Percentiles rank a stretch among this genome's conserved stretches.
Conservation (phyloP, 2,888 invertebrate species). For the Saturnia japonica region DNA sequence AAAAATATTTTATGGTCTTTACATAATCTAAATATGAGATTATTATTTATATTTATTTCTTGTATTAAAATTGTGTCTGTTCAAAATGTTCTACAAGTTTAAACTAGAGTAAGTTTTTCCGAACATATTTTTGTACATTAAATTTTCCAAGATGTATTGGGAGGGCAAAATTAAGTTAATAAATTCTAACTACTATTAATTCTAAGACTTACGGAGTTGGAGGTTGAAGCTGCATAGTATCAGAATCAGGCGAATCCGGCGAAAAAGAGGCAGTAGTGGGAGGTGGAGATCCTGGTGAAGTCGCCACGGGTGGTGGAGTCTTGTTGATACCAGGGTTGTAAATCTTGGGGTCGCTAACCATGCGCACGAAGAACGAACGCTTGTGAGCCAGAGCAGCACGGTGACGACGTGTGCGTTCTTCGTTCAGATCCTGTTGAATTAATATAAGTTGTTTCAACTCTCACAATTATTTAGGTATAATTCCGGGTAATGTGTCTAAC, state of each 20-base stretch:
- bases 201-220: conserved; percentile 58
- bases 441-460: background rate
- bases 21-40: too few species aligned
- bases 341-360: conserved; percentile 98
- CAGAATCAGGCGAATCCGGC: conserved; percentile 61
- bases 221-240: conserved; percentile 43
- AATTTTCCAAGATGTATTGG: too few species aligned
- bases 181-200: too few species aligned
- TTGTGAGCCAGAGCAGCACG: conserved; percentile 93
- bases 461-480: background rate
- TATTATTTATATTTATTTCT: too few species aligned
- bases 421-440: conserved; percentile 84
- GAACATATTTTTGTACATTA: too few species aligned
- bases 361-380: conserved; percentile 97
- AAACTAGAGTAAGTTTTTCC: too few species aligned
- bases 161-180: too few species aligned
- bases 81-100: too few species aligned
- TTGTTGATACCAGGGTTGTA: conserved; percentile 95
- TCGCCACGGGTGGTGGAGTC: conserved; percentile 83
- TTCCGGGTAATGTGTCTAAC: too few species aligned
- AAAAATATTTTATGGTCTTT: too few species aligned
- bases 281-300: conserved; percentile 78
- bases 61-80: too few species aligned
- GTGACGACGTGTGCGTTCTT: conserved; percentile 87
- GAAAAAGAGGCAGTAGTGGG: conserved; percentile 61